Percentiles rank a stretch among this genome's conserved stretches.
Evolutionary conservation across 1,140 invertebrate genomes (phyloP).

Genomic region (Drosophila melanica): DNA sequence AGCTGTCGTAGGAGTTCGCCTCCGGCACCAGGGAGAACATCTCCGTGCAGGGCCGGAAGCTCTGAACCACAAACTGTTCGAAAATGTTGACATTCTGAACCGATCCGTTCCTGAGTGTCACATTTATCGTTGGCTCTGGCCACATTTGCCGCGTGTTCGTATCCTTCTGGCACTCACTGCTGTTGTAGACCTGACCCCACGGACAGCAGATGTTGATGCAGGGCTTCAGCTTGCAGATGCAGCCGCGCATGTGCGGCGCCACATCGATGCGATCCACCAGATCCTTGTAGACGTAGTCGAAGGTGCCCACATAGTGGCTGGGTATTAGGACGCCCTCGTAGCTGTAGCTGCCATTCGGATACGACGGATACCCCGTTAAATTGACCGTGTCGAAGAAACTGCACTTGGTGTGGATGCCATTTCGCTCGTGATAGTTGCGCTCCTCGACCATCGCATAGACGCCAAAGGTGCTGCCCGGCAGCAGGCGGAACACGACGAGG

Average conservation of each 20-base stretch:
- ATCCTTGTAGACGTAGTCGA: constrained; percentile 70
- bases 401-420: constrained; percentile 69
- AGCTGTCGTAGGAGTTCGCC: constrained; percentile 52
- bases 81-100: constrained; percentile 56
- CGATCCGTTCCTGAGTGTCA: constrained; percentile 55
- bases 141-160: constrained; percentile 34
- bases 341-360: constrained; percentile 68
- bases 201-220: constrained; percentile 80
- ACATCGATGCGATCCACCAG: constrained; percentile 62
- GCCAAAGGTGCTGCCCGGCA: constrained; percentile 59
- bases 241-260: constrained; percentile 62
- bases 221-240: constrained; percentile 76
- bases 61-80: constrained; percentile 71
- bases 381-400: constrained; percentile 79
- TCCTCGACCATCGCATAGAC: constrained; percentile 51
- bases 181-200: constrained; percentile 58
- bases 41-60: constrained; percentile 67
- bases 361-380: constrained; percentile 56
- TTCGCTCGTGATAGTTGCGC: constrained; percentile 56
- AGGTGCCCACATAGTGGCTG: constrained; percentile 60
- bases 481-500: constrained; percentile 53
- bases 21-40: constrained; percentile 74
- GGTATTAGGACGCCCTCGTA: constrained; percentile 72
- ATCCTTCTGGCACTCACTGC: constrained; percentile 42
- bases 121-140: constrained; percentile 62